A percentile compares a stretch with the other conserved stretches of the same genome.
These are phyloP conservation scores for Ptychobarbus kaznakovi DNA, from an alignment of 2,797 vertebrate species.

Conservation along the genomic window DNA sequence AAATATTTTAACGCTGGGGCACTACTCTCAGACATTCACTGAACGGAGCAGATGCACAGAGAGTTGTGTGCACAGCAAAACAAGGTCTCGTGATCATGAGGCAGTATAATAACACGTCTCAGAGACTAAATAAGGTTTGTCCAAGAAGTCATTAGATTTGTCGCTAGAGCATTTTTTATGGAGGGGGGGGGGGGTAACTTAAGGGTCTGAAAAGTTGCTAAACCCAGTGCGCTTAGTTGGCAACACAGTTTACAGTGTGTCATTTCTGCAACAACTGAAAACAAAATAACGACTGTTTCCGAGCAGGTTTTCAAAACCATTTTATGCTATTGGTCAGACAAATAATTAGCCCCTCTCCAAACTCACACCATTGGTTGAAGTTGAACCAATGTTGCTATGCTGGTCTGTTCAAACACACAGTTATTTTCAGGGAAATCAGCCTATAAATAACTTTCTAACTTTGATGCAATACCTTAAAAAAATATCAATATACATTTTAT, in stretches of 20 bases:
- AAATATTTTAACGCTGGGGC: background rate
- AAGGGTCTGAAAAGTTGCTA: background rate
- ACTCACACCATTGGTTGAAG: background rate
- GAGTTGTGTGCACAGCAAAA: no score
- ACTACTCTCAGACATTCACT: background rate
- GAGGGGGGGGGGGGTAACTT: no score
- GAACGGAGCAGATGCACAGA: background rate
- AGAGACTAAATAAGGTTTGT: background rate
- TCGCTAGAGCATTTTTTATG: background rate
- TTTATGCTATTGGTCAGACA: background rate
- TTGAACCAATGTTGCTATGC: background rate
- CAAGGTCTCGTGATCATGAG: no score
- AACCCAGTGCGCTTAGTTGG: background rate
- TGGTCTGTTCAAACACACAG: no score
- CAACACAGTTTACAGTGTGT: background rate
- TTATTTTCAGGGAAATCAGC: background rate
- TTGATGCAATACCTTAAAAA: background rate
- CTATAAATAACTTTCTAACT: background rate
- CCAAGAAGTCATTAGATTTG: background rate
- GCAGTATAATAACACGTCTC: background rate
- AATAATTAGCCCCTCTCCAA: background rate
- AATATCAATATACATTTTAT: background rate
- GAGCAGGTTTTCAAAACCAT: background rate
- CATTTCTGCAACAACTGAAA: background rate
- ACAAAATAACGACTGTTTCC: background rate